Evolutionary conservation across 64 coral and sea anemone genomes (phyloP), one percentile per base, ranked within the genome.

Genomic region (Dendrophyllia cribrosa): DNA sequence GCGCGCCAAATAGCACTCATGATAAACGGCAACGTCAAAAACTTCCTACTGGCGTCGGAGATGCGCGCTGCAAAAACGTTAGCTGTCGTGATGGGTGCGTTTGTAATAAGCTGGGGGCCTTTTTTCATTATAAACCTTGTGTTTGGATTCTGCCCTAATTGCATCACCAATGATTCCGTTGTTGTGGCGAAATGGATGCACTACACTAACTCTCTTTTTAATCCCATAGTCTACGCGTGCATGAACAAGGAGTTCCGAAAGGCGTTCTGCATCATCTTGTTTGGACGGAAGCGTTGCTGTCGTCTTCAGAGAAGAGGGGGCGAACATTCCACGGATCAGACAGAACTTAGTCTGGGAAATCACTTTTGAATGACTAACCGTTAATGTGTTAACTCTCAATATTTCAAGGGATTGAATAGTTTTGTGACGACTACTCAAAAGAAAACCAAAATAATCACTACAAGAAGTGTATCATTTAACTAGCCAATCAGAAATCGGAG

Each of bases 161-260:
- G 74, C 53, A 1, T 91, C 24, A 81, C 86, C 22, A 19, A 11
- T 24, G 43, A 72, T 59, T 51, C 82, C 15, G 83, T 97, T 45
- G 56, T 93, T 66, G 93, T 97, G 25, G 87, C 92, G 72, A 97
- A 97, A 44, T 97, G 95, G 95, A 92, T 92, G 91, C 91, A 97
- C 45, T 97, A 94, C 71, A 79, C 88, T 19, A 97, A 97, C 83
- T 97, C 95, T 15, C 63, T 97, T 24, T 64, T 89, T 58, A 97
- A 97, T 63, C 95, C 95, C 59, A 72, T 97, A 9, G 89, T 97
- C 13, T 97, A 97, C 76, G 75, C 92, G 9, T 91, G 88, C 47
- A 97, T 91, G 88, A 94, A 94, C 70, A 81, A 75, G 7, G 95
- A 94, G 66, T 97, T 97, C 51, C 46, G 95, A 19, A 59, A 74